Evolutionary conservation across 2,113 vertebrate species (phyloP), one percentile per base, ranked within the genome.

Genomic region (Cacatua alba): DNA sequence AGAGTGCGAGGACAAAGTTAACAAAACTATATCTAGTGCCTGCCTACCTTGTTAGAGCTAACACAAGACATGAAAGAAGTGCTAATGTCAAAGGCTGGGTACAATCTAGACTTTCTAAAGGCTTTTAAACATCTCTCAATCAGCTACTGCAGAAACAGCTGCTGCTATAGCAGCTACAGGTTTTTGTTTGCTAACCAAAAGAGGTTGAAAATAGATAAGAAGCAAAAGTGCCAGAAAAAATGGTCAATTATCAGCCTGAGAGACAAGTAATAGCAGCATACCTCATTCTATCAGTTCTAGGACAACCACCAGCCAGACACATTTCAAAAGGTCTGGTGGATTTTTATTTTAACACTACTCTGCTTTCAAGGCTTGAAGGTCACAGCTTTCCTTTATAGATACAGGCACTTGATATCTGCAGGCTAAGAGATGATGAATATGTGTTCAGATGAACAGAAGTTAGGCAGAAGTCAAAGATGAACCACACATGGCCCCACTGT

Each of bases 121-220:
- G 77, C 48, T 84, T 89, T 74, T 82, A 46, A 88, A 90, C 68
- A 72, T 46, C 44, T 72, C 65, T 79, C 84, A 81, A 41, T 43
- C 29, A 82, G 48, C 35, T 92, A 49, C 78, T 88, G 88, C 31
- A 94, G 49, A 85, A 92, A 67, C 75, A 91, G 67, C 79, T 86
- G 69, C 35, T 95, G 35, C 43, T 75, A n/a, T 2, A 78, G 31
- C 41, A 82, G 62, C 49, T 69, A 87, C 41, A 49, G 57, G 26
- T 57, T 91, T 76, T 82, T 91, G 37, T 62, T 84, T 87, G 35
- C 87, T 88, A 80, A 84, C 21, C 37, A 62, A 67, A 41, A 75
- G 20, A 92, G 33, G 80, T 0, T 41, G 80, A 68, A 90, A 90
- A 80, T 0, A 82, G 59, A 3, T 53, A 87, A 71, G 63, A 77